Conservation (phyloP, 1,140 invertebrate genomes). For the Bombus superbus region DNA sequence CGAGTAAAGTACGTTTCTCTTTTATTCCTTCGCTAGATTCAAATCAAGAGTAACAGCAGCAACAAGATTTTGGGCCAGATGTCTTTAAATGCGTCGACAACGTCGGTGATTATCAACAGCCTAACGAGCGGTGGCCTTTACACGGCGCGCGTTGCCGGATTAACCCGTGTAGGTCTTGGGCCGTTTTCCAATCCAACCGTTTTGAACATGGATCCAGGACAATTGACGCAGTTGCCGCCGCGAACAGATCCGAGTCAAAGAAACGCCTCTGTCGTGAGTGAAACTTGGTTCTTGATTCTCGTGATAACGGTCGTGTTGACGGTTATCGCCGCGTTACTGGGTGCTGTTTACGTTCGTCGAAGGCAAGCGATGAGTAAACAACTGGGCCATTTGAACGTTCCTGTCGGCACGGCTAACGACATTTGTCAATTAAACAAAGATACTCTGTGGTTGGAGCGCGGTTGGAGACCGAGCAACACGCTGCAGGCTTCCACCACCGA, state of each 20-base stretch:
- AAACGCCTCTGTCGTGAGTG: slow-evolving; percentile 83
- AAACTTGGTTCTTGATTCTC: slow-evolving; percentile 91
- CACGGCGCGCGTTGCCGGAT: slow-evolving; percentile 89
- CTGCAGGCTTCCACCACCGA: slow-evolving; percentile 82
- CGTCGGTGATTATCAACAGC: slow-evolving; percentile 88
- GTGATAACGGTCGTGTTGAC: slow-evolving; percentile 88
- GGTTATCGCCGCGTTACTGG: slow-evolving; percentile 86
- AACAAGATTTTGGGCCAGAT: slow-evolving; percentile 87
- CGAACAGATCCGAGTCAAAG: slow-evolving; percentile 83
- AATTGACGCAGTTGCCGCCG: slow-evolving; percentile 82
- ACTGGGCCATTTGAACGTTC: slow-evolving; percentile 86
- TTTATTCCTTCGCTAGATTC: slow-evolving; percentile 82
- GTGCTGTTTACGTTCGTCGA: slow-evolving; percentile 85
- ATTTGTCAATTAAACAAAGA: slow-evolving; percentile 87
- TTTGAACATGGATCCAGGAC: slow-evolving; percentile 85
- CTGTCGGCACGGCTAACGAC: slow-evolving; percentile 86
- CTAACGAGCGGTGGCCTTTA: slow-evolving; percentile 88
- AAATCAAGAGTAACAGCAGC: slow-evolving; percentile 85
- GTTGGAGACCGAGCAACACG: slow-evolving; percentile 86
- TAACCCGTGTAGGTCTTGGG: slow-evolving; percentile 87
- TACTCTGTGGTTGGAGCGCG: slow-evolving; percentile 89
- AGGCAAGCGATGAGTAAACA: slow-evolving; percentile 86
- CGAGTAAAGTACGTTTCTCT: not conserved
- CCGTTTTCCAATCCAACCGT: slow-evolving; percentile 86
- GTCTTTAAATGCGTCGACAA: slow-evolving; percentile 88